Conservation (phyloP, 2,113 vertebrate species). For the Harpagus bidentatus region DNA sequence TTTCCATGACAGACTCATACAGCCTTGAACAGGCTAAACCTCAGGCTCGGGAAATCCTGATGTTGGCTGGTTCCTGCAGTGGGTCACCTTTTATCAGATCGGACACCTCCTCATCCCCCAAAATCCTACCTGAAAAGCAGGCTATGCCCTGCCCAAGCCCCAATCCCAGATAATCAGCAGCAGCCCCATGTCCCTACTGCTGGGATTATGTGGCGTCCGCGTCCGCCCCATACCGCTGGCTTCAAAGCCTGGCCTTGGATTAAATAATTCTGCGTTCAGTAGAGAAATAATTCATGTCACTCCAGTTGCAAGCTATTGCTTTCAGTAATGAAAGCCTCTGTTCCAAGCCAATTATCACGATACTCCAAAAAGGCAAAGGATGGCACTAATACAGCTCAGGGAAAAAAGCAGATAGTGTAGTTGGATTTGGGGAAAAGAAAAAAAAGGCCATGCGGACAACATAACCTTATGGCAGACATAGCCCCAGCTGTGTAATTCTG, state of each 20-base stretch:
- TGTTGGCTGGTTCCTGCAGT: not conserved
- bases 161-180: not conserved
- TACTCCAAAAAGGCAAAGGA: not conserved
- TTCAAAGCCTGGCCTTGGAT: not conserved
- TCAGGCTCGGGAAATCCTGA: not conserved
- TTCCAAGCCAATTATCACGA: conserved; percentile 40
- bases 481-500: not conserved
- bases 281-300: not conserved
- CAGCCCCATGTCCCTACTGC: not conserved
- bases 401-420: not conserved
- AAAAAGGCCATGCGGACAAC: not conserved
- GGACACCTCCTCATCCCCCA: not conserved
- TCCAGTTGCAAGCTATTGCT: not conserved
- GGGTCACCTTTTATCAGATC: not conserved
- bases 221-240: not conserved
- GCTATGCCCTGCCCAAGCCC: accelerated
- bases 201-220: not conserved
- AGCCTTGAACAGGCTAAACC: not conserved
- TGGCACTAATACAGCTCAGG: not conserved
- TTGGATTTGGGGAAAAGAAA: not conserved
- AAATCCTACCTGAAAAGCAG: not conserved
- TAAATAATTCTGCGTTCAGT: not conserved
- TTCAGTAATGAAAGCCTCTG: not conserved
- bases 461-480: not conserved
- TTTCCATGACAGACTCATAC: not conserved